A percentile compares a stretch with the other conserved stretches of the same genome.
phyloP scores from a whole-genome alignment of 2,888 invertebrate genomes.

The Parapristionchus giblindavisi region DNA sequence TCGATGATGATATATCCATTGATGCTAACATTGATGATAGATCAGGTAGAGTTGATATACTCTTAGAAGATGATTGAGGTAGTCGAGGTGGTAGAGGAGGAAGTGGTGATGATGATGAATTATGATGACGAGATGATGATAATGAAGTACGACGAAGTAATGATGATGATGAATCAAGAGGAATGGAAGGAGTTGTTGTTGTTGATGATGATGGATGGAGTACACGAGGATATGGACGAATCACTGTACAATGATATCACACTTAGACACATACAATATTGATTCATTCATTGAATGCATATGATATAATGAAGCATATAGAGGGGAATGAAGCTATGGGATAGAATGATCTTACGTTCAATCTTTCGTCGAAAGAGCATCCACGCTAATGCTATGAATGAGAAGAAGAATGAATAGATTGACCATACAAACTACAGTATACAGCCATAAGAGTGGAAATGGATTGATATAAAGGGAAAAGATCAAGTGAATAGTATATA shows the following conservation, averaged over 20 bases:
- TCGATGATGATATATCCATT: conserved; percentile 6
- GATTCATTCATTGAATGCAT: not conserved
- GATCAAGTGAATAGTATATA: conserved; percentile 33
- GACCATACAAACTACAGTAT: conserved; percentile 45
- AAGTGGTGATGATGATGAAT: conserved; percentile 8
- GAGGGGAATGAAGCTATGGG: no score
- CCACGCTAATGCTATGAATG: conserved; percentile 83
- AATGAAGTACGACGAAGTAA: conserved; percentile 19
- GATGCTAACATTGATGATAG: conserved; percentile 18
- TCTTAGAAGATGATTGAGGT: not conserved
- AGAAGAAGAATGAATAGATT: conserved; percentile 14
- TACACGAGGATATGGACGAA: conserved; percentile 17
- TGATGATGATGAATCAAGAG: not conserved
- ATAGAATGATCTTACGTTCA: conserved; percentile 78
- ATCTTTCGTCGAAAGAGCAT: conserved; percentile 88
- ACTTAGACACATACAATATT: not conserved
- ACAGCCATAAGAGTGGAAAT: conserved; percentile 40
- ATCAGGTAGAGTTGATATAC: not conserved
- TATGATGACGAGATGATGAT: not conserved
- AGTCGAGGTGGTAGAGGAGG: conserved; percentile 8
- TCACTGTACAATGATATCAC: conserved; percentile 17
- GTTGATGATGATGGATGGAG: not conserved
- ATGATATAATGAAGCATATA: conserved; percentile 8
- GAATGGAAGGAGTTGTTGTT: conserved; percentile 5
- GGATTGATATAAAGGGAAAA: conserved; percentile 5